Evolutionary conservation across 1,140 invertebrate species (phyloP).

Genomic region (Lepidostoma basale): DNA sequence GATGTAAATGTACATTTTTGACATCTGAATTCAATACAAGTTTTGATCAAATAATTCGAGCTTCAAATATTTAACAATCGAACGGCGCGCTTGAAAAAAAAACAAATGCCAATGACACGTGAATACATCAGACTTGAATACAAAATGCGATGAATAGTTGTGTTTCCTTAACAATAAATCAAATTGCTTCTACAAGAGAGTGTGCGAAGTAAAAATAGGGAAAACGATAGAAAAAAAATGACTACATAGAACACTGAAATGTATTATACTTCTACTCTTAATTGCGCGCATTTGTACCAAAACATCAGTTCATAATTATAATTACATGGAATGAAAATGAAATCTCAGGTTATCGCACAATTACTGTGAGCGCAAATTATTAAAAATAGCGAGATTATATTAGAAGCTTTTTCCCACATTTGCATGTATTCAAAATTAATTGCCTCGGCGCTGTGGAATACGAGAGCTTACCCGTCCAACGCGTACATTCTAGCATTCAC

Average conservation of each 20-base stretch:
- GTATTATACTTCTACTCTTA: conserved; percentile 32
- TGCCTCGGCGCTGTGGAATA: no score
- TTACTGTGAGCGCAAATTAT: neutral
- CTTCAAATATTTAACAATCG: no score
- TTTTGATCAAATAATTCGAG: no score
- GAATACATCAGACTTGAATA: no score
- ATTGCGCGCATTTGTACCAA: conserved; percentile 40
- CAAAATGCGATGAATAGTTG: no score
- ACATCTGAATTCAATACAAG: no score
- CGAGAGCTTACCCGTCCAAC: no score
- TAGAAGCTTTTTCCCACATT: conserved; percentile 1
- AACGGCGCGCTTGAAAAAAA: no score
- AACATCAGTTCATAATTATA: conserved; percentile 43
- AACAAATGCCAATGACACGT: no score
- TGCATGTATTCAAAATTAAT: neutral
- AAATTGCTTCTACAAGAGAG: conserved; percentile 34
- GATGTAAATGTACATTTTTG: no score
- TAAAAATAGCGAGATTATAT: neutral
- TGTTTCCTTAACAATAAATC: conserved; percentile 16
- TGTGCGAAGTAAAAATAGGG: conserved; percentile 41
- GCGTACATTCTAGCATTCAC: no score
- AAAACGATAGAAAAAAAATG: conserved; percentile 37
- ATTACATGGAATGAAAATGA: conserved; percentile 32
- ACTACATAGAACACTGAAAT: conserved; percentile 39
- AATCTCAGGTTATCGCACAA: conserved; percentile 2